Base-by-base conservation (phyloP, 2,888 invertebrate species). In the Geophilus truncorum region DNA sequence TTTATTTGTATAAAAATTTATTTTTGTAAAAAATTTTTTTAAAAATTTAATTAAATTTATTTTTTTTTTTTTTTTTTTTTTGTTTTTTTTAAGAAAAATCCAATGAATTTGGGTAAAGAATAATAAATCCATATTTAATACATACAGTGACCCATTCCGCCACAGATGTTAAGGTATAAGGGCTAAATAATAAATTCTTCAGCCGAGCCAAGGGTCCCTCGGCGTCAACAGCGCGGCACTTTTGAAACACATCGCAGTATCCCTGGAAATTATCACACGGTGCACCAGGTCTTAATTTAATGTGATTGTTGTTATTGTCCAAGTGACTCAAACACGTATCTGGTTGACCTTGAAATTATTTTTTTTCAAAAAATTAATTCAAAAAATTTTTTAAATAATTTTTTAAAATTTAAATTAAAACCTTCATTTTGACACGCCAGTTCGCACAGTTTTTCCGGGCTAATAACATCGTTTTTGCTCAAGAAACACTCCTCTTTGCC, bases 201-300 rank as follows among this genome's bases (percentile, higher is more conserved):
- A 99, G 91, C 80, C 98, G 91, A 25, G 96, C 97, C 83, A 99
- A 89, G 1, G 99, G 99, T 6, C 99, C 99, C 85, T 99, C 98
- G 0, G 98, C 98, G 89, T 99, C 98, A 25, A 99, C 98, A 0
- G 96, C 96, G 83, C 99, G 93, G 87, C 99, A 99, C 88, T 97
- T 98, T 80, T 96, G 92, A 90, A 99, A 99, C 83, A 99, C 98
- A 90, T 99, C 99, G 89, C 99, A 99, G 89, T 99, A 99, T 80
- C 99, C 98, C 92, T 94, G 88, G 90, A 97, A 99, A 88, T 99
- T 97, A 88, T 99, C 97, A 88, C 99, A 99, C 0, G 99, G 98
- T 78, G 98, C 96, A 25, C 99, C 98, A 6, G 97, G 97, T 79
- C 96, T 90, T 83, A 98, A 83, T 77, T 87, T 85, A 18, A 88